These are phyloP conservation scores for Clarias fuscus DNA, from an alignment of 2,797 vertebrate species.

Conservation along the genomic window DNA sequence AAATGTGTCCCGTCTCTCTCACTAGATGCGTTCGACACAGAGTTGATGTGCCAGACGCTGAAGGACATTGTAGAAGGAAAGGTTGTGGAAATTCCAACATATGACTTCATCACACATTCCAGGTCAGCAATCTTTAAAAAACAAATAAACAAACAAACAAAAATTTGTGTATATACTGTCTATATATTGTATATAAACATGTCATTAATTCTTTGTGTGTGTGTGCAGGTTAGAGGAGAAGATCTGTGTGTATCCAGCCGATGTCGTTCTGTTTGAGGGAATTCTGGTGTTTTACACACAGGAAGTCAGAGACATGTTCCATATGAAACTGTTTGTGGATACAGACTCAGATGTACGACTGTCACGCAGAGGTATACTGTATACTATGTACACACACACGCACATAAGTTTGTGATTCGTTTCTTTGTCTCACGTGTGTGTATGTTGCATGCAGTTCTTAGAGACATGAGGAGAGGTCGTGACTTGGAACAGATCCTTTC, in stretches of 20 bases:
- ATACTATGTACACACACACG: constrained; percentile 47
- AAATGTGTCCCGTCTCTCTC: constrained; percentile 33
- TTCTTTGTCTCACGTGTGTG: not conserved
- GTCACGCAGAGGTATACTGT: constrained; percentile 83
- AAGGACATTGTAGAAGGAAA: constrained; percentile 88
- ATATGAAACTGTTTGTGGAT: constrained; percentile 96
- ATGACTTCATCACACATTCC: constrained; percentile 96
- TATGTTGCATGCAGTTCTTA: constrained; percentile 77
- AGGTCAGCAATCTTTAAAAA: constrained; percentile 68
- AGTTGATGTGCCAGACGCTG: constrained; percentile 90
- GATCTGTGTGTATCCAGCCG: constrained; percentile 88
- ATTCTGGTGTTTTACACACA: constrained; percentile 96
- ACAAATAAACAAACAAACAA: not conserved
- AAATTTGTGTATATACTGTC: too few relatives aligned
- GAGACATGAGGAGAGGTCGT: constrained; percentile 90
- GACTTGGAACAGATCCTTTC: constrained; percentile 96
- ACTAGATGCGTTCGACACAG: constrained; percentile 92
- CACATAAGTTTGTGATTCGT: not conserved
- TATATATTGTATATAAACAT: not conserved
- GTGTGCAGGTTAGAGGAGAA: constrained; percentile 80
- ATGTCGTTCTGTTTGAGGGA: constrained; percentile 94
- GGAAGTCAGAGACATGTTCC: constrained; percentile 94
- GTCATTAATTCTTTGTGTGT: constrained; percentile 9
- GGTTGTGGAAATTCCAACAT: constrained; percentile 90
- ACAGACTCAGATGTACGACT: constrained; percentile 93